Percentiles rank a stretch among this genome's conserved stretches.
Conservation (phyloP, 2,113 vertebrate species). For the Mobula hypostoma region DNA sequence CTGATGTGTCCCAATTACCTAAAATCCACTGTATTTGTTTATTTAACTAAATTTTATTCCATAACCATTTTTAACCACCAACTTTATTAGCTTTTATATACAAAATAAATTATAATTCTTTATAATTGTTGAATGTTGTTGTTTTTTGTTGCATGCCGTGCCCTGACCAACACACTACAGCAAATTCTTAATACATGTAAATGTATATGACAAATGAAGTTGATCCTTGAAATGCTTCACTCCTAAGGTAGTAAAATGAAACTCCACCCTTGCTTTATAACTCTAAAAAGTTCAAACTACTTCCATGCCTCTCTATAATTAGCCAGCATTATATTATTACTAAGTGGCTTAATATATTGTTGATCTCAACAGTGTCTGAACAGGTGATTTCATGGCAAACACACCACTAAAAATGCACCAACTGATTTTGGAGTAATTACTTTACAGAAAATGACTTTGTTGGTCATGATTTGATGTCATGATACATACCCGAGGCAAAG, state of each 20-base stretch:
- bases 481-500: conserved; percentile 76
- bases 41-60: no score
- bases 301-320: background rate
- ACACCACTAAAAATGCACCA: background rate
- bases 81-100: no score
- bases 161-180: no score
- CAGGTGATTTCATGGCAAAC: background rate
- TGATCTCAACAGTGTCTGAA: background rate
- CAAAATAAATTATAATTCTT: no score
- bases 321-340: background rate
- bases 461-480: background rate
- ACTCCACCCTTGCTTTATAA: background rate
- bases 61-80: no score
- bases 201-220: no score
- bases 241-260: background rate
- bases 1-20: no score
- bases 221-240: no score
- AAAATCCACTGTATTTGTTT: no score
- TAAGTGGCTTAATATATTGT: background rate
- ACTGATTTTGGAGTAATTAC: background rate
- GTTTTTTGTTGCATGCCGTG: no score
- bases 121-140: no score
- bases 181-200: no score
- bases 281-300: background rate
- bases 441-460: background rate